These are phyloP conservation scores for Rhyacichthys aspro DNA, from an alignment of 2,797 vertebrate species.

Conservation along the genomic window DNA sequence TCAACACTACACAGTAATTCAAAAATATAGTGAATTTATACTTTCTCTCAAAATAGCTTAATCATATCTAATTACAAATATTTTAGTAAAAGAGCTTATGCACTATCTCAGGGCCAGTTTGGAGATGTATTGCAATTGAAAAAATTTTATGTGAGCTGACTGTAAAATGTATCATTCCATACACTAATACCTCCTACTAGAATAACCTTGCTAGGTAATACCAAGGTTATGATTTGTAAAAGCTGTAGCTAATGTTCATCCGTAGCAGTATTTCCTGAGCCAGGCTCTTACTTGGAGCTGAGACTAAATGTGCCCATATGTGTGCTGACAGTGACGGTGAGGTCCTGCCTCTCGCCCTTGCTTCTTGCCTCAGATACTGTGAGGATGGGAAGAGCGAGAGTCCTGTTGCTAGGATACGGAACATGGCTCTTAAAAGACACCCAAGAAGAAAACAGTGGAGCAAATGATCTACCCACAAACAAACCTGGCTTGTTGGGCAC, in stretches of 20 bases:
- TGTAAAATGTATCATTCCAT: no score
- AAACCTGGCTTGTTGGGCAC: constrained; percentile 65
- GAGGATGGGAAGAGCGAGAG: constrained; percentile 55
- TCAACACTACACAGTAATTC: not conserved
- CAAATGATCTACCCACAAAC: constrained; percentile 64
- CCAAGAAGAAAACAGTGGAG: constrained; percentile 59
- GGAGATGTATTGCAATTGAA: no score
- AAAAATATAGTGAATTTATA: no score
- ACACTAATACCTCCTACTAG: no score
- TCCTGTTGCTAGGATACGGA: constrained; percentile 83
- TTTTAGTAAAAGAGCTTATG: no score
- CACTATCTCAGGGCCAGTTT: no score
- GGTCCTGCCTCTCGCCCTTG: constrained; percentile 62
- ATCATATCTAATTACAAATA: no score
- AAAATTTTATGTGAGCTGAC: no score
- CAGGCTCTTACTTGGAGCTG: not conserved
- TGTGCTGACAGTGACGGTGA: constrained; percentile 57
- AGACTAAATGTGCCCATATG: constrained; percentile 42
- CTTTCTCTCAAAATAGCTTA: no score
- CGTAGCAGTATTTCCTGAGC: no score
- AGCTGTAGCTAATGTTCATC: constrained; percentile 2
- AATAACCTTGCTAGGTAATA: not conserved
- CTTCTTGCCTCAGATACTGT: constrained; percentile 55
- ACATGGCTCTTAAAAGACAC: constrained; percentile 68
- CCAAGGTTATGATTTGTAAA: not conserved